Evolutionary conservation across 2,113 vertebrate species (phyloP).

Genomic region (Engystomops pustulosus): DNA sequence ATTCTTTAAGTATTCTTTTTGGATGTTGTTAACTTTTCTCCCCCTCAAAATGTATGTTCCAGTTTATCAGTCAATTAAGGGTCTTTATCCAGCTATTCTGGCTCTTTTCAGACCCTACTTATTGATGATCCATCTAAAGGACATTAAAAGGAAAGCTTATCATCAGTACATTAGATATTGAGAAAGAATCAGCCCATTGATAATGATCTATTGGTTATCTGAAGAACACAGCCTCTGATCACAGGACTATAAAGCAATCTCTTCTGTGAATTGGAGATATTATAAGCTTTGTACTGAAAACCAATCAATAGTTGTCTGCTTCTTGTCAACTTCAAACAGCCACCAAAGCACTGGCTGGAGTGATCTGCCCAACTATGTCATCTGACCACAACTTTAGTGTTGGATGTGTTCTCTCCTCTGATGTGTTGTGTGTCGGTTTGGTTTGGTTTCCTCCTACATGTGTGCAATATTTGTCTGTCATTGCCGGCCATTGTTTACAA

Average conservation of each 20-base stretch:
- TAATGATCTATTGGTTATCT: conserved; percentile 35
- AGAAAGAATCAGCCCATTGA: conserved; percentile 8
- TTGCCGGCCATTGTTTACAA: conserved; percentile 46
- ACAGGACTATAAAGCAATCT: conserved; percentile 28
- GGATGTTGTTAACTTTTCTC: not conserved
- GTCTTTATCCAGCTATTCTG: not conserved
- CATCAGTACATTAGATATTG: conserved; percentile 21
- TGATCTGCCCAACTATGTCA: not conserved
- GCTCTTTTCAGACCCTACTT: no score
- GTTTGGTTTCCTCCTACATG: not conserved
- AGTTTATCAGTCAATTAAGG: no score
- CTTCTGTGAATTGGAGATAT: not conserved
- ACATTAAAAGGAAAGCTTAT: conserved; percentile 7
- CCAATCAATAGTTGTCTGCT: conserved; percentile 29
- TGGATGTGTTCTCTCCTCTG: not conserved
- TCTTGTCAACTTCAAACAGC: conserved; percentile 29
- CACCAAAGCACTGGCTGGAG: not conserved
- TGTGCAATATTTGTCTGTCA: conserved; percentile 47
- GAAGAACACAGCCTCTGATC: not conserved
- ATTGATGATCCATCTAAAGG: not conserved
- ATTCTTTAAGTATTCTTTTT: not conserved
- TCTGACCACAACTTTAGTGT: not conserved
- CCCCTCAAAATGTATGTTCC: no score
- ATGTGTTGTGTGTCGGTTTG: conserved; percentile 10
- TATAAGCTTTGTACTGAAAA: conserved; percentile 23